Conservation (phyloP, 2,113 vertebrate species). For the Triplophysa siluroides region DNA sequence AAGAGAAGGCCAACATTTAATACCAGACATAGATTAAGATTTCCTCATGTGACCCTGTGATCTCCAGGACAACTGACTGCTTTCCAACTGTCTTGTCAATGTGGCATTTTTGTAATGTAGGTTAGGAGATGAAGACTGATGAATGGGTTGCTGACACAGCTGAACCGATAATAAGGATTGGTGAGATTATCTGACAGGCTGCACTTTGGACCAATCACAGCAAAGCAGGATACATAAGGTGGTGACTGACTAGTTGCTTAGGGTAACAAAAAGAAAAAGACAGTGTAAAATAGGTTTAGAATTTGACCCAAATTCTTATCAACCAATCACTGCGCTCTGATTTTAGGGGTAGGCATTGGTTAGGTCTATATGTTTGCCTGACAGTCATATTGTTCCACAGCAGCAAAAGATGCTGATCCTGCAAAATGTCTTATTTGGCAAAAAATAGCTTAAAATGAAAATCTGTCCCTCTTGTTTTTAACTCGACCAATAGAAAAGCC, state of each 20-base stretch:
- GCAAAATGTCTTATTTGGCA: constrained; percentile 2
- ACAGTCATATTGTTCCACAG: too few species aligned
- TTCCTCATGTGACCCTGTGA: neutral
- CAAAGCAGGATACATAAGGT: constrained; percentile 54
- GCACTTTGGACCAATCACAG: constrained; percentile 59
- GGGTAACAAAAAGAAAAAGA: neutral
- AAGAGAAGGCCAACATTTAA: neutral
- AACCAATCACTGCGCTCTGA: neutral
- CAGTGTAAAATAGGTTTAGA: neutral
- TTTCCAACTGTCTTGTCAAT: neutral
- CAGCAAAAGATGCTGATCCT: neutral
- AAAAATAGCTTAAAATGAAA: constrained; percentile 1
- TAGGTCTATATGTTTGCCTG: too few species aligned
- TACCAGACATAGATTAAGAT: neutral
- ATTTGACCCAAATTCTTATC: neutral
- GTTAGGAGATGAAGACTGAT: constrained; percentile 57
- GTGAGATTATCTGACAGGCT: constrained; percentile 64
- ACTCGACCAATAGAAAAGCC: neutral
- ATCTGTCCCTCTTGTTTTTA: neutral
- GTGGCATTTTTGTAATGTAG: constrained; percentile 1
- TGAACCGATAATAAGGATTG: constrained; percentile 54
- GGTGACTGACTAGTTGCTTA: constrained; percentile 54
- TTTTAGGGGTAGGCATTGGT: too few species aligned
- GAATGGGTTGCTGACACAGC: constrained; percentile 65
- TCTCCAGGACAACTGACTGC: neutral